Conservation (phyloP, 2,888 invertebrate genomes). For the Latheticus oryzae region DNA sequence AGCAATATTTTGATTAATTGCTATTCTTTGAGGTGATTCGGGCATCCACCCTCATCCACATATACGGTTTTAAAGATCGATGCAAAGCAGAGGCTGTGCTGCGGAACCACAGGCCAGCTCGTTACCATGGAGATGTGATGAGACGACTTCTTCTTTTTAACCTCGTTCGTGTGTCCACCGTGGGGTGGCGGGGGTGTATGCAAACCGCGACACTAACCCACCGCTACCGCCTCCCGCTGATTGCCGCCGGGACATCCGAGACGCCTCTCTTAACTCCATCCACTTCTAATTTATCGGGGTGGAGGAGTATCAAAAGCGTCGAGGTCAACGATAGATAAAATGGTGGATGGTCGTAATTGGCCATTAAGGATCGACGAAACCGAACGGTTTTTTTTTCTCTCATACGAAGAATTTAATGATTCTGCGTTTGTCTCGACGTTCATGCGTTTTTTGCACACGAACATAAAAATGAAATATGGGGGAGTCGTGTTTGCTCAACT, state of each 20-base stretch:
- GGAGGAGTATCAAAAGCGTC: slow-evolving; percentile 19
- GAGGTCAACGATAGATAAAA: slow-evolving; percentile 25
- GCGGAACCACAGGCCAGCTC: slow-evolving; percentile 65
- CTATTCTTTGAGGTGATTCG: neutral
- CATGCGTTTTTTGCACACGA: slow-evolving; percentile 20
- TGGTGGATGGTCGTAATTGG: slow-evolving; percentile 27
- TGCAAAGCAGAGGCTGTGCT: slow-evolving; percentile 64
- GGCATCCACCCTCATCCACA: slow-evolving; percentile 50
- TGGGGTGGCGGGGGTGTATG: slow-evolving; percentile 49
- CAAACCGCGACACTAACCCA: slow-evolving; percentile 55
- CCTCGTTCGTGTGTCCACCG: slow-evolving; percentile 65
- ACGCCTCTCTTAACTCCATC: slow-evolving; percentile 34
- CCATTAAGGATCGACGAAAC: slow-evolving; percentile 17
- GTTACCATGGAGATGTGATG: slow-evolving; percentile 68
- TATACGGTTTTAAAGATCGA: slow-evolving; percentile 67
- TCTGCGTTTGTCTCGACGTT: slow-evolving; percentile 32
- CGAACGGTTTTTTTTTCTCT: slow-evolving; percentile 15
- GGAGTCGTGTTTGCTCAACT: slow-evolving; percentile 12
- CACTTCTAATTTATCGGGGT: slow-evolving; percentile 30
- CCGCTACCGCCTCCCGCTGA: slow-evolving; percentile 49
- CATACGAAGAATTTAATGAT: slow-evolving; percentile 21
- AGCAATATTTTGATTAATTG: slow-evolving; percentile 1
- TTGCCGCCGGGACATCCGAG: slow-evolving; percentile 49
- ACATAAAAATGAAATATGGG: slow-evolving; percentile 26
- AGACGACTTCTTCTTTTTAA: slow-evolving; percentile 67